phyloP scores from a whole-genome alignment of 2,888 invertebrate species.

The Monoplex corrugatus region DNA sequence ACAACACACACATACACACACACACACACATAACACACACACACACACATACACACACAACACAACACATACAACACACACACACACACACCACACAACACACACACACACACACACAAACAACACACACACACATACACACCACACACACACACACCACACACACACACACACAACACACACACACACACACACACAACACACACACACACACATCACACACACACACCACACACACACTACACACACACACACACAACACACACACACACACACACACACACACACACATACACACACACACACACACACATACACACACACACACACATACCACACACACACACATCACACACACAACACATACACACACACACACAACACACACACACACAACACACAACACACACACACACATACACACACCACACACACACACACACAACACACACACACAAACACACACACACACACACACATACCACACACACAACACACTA shows the following conservation, averaged over 20 bases:
- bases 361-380: background rate
- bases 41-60: background rate
- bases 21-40: background rate
- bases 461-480: background rate
- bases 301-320: background rate
- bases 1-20: background rate
- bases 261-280: background rate
- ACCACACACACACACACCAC: background rate
- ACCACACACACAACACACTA: background rate
- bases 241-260: background rate
- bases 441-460: background rate
- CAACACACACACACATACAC: background rate
- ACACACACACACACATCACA: background rate
- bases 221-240: no score
- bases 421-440: background rate
- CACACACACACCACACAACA: background rate
- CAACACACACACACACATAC: background rate
- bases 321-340: background rate
- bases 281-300: background rate
- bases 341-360: background rate
- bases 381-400: constrained; percentile 1
- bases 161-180: background rate
- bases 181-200: background rate
- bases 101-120: background rate
- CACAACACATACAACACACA: background rate